These are phyloP conservation scores for Keiferia lycopersicella DNA, from an alignment of 2,888 invertebrate species.

Conservation along the genomic window DNA sequence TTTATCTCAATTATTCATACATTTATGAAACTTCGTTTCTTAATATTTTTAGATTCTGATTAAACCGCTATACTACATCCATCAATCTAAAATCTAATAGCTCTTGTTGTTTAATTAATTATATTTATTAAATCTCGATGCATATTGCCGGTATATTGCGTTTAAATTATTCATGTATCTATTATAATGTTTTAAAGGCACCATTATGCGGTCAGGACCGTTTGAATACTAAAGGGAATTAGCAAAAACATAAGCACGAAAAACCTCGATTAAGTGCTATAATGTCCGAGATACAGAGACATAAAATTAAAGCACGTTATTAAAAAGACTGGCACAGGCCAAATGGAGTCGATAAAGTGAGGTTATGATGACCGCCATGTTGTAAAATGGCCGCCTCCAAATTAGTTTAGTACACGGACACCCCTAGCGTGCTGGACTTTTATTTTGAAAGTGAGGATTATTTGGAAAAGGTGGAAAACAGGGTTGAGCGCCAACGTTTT, in stretches of 20 bases:
- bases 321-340: conserved; percentile 72
- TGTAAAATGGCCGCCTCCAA: conserved; percentile 60
- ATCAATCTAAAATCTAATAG: background rate
- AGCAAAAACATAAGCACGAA: conserved; percentile 53
- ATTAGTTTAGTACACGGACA: conserved; percentile 51
- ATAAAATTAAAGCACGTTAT: conserved; percentile 76
- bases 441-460: conserved; percentile 24
- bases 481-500: conserved; percentile 41
- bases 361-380: conserved; percentile 65
- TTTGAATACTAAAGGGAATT: conserved; percentile 40
- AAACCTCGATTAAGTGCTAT: conserved; percentile 65
- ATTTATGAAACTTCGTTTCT: too few species aligned
- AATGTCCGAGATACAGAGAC: conserved; percentile 66
- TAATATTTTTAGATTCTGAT: background rate
- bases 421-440: conserved; percentile 26
- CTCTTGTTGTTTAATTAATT: background rate
- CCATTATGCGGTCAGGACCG: conserved; percentile 11
- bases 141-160: too few species aligned
- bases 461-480: conserved; percentile 13
- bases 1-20: too few species aligned
- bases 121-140: background rate
- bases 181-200: conserved; percentile 9
- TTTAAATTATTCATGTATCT: background rate
- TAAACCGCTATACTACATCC: background rate
- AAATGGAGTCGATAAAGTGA: conserved; percentile 71